Conservation (phyloP, 2,888 invertebrate genomes). For the Theretra japonica region DNA sequence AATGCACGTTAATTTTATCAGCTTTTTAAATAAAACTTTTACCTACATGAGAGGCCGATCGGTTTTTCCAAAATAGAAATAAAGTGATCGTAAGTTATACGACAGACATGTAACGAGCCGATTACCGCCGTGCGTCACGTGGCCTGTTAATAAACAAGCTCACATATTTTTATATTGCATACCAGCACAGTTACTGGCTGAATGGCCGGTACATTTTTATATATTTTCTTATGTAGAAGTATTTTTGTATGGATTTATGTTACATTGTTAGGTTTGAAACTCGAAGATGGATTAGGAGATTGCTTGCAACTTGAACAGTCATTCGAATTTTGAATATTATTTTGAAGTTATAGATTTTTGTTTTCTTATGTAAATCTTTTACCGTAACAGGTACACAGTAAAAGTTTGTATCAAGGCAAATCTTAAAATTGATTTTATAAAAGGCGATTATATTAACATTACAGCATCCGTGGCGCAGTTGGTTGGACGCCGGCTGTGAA, state of each 20-base stretch:
- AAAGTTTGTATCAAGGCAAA: too few species aligned
- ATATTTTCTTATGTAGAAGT: constrained; percentile 9
- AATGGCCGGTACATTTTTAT: constrained; percentile 6
- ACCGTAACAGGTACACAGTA: too few species aligned
- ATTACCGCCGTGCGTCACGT: constrained; percentile 41
- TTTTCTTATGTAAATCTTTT: too few species aligned
- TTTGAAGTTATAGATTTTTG: neutral
- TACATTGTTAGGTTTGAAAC: neutral
- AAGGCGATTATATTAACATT: too few species aligned
- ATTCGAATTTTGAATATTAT: neutral
- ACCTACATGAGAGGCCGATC: neutral
- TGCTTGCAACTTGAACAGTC: too few species aligned
- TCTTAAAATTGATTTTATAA: too few species aligned
- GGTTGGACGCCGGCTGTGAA: too few species aligned
- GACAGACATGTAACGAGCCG: constrained; percentile 40
- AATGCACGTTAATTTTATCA: too few species aligned
- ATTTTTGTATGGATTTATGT: neutral
- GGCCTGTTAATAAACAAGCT: constrained; percentile 40
- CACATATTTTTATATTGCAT: constrained; percentile 40
- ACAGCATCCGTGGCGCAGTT: too few species aligned
- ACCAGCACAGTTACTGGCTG: constrained; percentile 30
- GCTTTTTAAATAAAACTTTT: neutral
- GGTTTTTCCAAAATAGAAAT: constrained; percentile 36
- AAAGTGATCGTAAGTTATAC: constrained; percentile 38
- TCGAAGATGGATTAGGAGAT: neutral